Percentiles rank a stretch among this genome's conserved stretches.
These are phyloP conservation scores for Microcebus tavaratra DNA, from an alignment of 2,113 vertebrate genomes.

Conservation along the genomic window DNA sequence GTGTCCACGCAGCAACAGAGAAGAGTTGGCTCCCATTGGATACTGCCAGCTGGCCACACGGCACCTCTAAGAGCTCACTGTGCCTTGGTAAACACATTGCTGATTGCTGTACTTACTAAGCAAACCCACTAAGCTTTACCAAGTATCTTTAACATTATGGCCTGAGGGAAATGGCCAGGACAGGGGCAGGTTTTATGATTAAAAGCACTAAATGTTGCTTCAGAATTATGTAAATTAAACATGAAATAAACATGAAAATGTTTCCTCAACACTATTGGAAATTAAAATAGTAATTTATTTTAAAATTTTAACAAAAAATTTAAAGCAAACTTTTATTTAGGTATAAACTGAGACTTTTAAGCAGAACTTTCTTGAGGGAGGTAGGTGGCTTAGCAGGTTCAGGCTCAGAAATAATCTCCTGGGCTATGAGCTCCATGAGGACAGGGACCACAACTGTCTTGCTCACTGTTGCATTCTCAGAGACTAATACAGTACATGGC, in stretches of 20 bases:
- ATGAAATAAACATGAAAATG: background rate
- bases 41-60: background rate
- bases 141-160: background rate
- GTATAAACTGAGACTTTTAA: background rate
- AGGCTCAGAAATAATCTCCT: background rate
- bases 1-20: background rate
- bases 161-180: background rate
- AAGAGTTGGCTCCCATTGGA: slow-evolving; percentile 9
- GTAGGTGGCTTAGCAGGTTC: background rate
- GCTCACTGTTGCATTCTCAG: background rate
- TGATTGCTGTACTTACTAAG: background rate
- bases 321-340: background rate
- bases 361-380: background rate
- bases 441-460: background rate
- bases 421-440: background rate
- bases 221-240: slow-evolving; percentile 41
- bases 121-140: slow-evolving; percentile 26
- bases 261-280: background rate
- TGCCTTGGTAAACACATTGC: slow-evolving; percentile 37
- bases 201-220: slow-evolving; percentile 2
- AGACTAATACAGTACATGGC: background rate
- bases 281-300: background rate
- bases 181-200: background rate
- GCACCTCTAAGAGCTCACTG: background rate
- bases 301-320: background rate